These are phyloP conservation scores for Gryon sp. DNA, from an alignment of 1,140 invertebrate species.

Conservation along the genomic window DNA sequence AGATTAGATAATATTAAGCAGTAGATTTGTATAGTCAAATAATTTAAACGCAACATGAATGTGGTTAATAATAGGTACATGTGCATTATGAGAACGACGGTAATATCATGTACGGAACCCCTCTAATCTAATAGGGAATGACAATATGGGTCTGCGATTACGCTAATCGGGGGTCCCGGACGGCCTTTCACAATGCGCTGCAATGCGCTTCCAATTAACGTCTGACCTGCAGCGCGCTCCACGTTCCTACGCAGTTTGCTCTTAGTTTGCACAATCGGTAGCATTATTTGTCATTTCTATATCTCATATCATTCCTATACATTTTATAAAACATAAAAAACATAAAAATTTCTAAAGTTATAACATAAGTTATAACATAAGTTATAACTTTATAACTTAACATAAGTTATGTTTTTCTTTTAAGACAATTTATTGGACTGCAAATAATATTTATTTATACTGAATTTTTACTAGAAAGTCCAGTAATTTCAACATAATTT, in stretches of 20 bases:
- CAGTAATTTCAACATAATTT: too few relatives aligned
- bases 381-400: background rate
- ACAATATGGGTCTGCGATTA: slow-evolving; percentile 73
- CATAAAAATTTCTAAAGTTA: too few relatives aligned
- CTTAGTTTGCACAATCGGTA: slow-evolving; percentile 47
- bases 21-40: slow-evolving; percentile 51
- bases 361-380: too few relatives aligned
- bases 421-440: too few relatives aligned
- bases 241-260: slow-evolving; percentile 44
- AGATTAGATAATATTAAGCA: slow-evolving; percentile 54
- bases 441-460: background rate
- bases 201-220: slow-evolving; percentile 63
- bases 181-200: slow-evolving; percentile 62
- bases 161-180: slow-evolving; percentile 66
- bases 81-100: slow-evolving; percentile 54
- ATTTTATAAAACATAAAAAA: slow-evolving; percentile 37
- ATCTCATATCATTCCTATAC: slow-evolving; percentile 4
- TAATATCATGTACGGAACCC: slow-evolving; percentile 54
- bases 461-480: too few relatives aligned
- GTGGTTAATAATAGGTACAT: slow-evolving; percentile 56
- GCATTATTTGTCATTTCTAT: slow-evolving; percentile 33
- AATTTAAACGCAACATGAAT: slow-evolving; percentile 52
- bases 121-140: slow-evolving; percentile 70
- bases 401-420: too few relatives aligned
- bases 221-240: slow-evolving; percentile 44